Evolutionary conservation across 1,140 invertebrate genomes (phyloP).

Genomic region (Tetragnatha versicolor): DNA sequence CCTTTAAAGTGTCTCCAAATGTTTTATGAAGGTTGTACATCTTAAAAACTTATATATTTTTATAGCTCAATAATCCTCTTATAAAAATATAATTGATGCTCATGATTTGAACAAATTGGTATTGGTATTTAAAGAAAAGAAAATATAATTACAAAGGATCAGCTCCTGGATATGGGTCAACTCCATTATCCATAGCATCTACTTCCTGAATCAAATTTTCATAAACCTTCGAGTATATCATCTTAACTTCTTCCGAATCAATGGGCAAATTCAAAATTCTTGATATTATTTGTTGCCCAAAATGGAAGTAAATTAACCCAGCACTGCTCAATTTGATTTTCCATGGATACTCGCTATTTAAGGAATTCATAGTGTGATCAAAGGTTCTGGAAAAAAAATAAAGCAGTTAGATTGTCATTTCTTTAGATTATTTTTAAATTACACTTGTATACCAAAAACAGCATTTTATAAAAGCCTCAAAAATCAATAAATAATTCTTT

Average conservation of each 20-base stretch:
- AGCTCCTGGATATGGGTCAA: slow-evolving; percentile 76
- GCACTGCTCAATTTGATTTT: slow-evolving; percentile 88
- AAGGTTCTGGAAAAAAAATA: slow-evolving; percentile 71
- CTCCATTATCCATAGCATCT: slow-evolving; percentile 96
- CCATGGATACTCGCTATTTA: slow-evolving; percentile 69
- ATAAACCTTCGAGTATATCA: slow-evolving; percentile 86
- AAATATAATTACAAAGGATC: slow-evolving; percentile 68
- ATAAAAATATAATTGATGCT: too few relatives aligned
- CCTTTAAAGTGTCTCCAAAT: too few relatives aligned
- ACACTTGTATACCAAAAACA: not conserved
- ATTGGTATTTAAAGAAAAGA: not conserved
- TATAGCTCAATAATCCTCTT: too few relatives aligned
- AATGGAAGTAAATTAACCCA: slow-evolving; percentile 91
- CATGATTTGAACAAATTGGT: too few relatives aligned
- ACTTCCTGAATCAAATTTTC: slow-evolving; percentile 90
- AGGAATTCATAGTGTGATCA: slow-evolving; percentile 70
- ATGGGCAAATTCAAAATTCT: slow-evolving; percentile 60
- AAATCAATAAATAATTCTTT: too few relatives aligned
- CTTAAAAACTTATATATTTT: too few relatives aligned
- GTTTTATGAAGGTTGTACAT: too few relatives aligned
- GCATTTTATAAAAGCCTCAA: slow-evolving; percentile 26
- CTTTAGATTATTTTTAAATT: not conserved
- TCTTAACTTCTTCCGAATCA: slow-evolving; percentile 64
- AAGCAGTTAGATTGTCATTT: not conserved
- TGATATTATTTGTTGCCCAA: slow-evolving; percentile 81